Evolutionary conservation across 2,888 invertebrate genomes (phyloP), one percentile per base, ranked within the genome.

Genomic region (Orthonevra nobilis): DNA sequence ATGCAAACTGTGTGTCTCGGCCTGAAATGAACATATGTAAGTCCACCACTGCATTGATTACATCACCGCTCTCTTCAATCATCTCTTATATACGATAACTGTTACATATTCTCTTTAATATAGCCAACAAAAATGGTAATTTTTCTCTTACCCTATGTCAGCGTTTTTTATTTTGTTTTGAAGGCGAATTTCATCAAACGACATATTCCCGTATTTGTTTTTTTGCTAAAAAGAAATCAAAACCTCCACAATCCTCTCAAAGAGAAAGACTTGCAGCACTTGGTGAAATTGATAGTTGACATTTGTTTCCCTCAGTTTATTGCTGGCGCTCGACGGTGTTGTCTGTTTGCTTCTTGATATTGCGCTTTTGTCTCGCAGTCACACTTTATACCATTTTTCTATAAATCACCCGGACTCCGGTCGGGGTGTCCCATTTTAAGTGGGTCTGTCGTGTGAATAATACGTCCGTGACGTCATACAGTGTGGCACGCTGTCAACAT

Each of bases 401-500:
- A 74, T 61, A 56, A 74, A 48, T 60, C 46, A 28, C 4, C 10
- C 6, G 26, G 38, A 66, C 34, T 10, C 17, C 1, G 17, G 7
- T 2, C 15, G 14, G 60, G 40, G 26, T 9, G 28, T 17, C 34
- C 46, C 44, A 38, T 46, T 42, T 28, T 58, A 30, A 56, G 54
- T 56, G 46, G 40, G 36, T 48, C 36, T 56, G 44, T 52, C 12
- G 46, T 38, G 30, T 32, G 6, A 14, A 30, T 7, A 44, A 52
- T 44, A 64, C 20, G 40, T 56, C 17, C 12, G 30, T 72, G 77
- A 77, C 77, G 77, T 77, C 77, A 70, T 58, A 36, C 20, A 14
- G 70, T 70, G 61, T 75, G 58, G 72, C 50, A 75, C 54, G 54
- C 61, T 60, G n/a, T n/a, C n/a, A n/a, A n/a, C n/a, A n/a, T n/a